phyloP scores from a whole-genome alignment of 2,113 vertebrate genomes.

The Erinaceus europaeus region DNA sequence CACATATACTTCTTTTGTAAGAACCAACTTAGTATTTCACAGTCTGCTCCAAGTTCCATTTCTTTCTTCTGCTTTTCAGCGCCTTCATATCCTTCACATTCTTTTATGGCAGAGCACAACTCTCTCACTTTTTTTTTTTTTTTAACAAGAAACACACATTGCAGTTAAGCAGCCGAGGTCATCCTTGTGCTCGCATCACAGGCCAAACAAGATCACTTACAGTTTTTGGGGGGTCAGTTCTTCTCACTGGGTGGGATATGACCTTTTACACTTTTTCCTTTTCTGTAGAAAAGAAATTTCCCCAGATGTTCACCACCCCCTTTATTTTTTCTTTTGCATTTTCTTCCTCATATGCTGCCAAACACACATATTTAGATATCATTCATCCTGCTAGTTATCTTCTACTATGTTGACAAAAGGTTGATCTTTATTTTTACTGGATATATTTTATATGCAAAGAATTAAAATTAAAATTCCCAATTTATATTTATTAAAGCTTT shows the following conservation, averaged over 20 bases:
- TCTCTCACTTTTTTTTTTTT: constrained; percentile 71
- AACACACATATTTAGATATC: constrained; percentile 18
- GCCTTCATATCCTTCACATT: constrained; percentile 70
- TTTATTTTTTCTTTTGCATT: not conserved
- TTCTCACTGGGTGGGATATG: constrained; percentile 85
- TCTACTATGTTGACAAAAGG: not conserved
- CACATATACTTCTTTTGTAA: not conserved
- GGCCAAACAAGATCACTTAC: constrained; percentile 82
- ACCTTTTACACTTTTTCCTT: constrained; percentile 80
- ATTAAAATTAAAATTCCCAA: not conserved
- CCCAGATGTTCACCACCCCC: constrained; percentile 83
- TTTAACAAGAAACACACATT: constrained; percentile 80
- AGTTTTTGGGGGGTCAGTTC: constrained; percentile 84
- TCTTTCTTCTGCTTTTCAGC: constrained; percentile 72
- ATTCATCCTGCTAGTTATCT: constrained; percentile 48
- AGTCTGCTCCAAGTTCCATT: constrained; percentile 45
- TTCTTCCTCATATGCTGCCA: constrained; percentile 49
- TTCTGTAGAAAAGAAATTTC: constrained; percentile 74
- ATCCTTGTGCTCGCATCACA: constrained; percentile 72
- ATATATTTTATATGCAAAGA: constrained; percentile 11
- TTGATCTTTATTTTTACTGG: constrained; percentile 34
- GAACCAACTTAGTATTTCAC: not conserved
- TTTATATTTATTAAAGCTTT: not conserved
- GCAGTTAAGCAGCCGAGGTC: constrained; percentile 73
- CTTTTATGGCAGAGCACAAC: constrained; percentile 66